Base-by-base conservation (phyloP, 2,888 invertebrate genomes). In the Sinotaia quadrata region DNA sequence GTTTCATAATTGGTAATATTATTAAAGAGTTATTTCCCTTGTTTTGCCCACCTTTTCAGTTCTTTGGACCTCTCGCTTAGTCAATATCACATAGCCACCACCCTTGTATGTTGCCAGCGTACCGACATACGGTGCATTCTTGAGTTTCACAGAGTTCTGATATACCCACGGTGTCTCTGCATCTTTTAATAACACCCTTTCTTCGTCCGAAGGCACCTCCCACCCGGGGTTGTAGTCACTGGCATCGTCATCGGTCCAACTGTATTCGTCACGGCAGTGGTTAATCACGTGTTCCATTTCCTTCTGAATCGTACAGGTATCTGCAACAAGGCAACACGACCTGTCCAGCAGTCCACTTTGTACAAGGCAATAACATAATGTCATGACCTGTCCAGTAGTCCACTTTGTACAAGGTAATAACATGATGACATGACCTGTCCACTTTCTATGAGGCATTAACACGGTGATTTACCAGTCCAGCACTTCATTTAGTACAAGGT, bases 91-190 rank as follows among this genome's bases (percentile, higher is more conserved):
- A 73, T 87, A 88, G 21, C 87, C 87, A 29, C 88, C 87, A 2
- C 88, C 87, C 71, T 77, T 78, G 80, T 90, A 90, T 0, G 86
- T 81, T 68, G 87, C 83, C 34, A 87, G 74, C 21, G 79, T 80
- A 0, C 89, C 90, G 68, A 86, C 79, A 71, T 88, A 88, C 0
- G 89, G 89, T 1, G 88, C 82, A 37, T 86, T 88, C 71, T 88
- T 84, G 49, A 90, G 81, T 71, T 88, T 84, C 12, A 80, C 58
- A 0, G 89, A 85, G 71, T 81, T 85, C 68, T 85, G 78, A 78
- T 89, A 89, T 2, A 86, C 83, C 83, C 87, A 89, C 4, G 87
- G 85, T 24, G 79, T 78, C 27, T 81, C 74, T 27, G 70, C 54
- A 4, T 80, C 73, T 33, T 78, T 71, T 4, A 81, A 68, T 5